Conservation (phyloP, 2,888 invertebrate genomes). For the Leptothorax acervorum region DNA sequence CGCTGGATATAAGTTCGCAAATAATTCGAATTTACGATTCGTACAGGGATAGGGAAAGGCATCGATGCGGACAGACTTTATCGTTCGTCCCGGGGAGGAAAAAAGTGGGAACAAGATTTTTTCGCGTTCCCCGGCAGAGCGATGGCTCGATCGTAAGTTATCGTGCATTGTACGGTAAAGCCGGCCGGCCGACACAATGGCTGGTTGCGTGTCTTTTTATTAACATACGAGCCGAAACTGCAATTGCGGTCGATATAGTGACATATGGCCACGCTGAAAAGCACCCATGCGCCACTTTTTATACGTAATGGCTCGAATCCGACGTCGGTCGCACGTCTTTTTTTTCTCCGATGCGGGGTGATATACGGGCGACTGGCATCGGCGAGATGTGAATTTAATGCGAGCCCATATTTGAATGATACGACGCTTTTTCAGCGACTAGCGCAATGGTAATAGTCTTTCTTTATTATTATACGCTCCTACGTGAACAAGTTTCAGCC, state of each 20-base stretch:
- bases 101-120: slow-evolving; percentile 50
- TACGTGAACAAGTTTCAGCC: slow-evolving; percentile 34
- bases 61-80: slow-evolving; percentile 3
- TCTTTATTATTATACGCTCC: slow-evolving; percentile 47
- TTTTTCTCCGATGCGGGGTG: slow-evolving; percentile 25
- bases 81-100: neutral
- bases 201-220: slow-evolving; percentile 52
- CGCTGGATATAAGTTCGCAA: slow-evolving; percentile 20
- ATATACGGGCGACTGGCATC: slow-evolving; percentile 52
- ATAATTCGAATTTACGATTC: slow-evolving; percentile 39
- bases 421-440: slow-evolving; percentile 48
- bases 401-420: slow-evolving; percentile 53
- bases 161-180: slow-evolving; percentile 42
- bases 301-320: slow-evolving; percentile 52
- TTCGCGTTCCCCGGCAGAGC: slow-evolving; percentile 20
- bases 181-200: slow-evolving; percentile 40
- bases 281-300: slow-evolving; percentile 51
- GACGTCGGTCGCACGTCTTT: slow-evolving; percentile 50
- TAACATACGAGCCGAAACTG: slow-evolving; percentile 54
- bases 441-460: slow-evolving; percentile 46
- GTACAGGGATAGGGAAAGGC: slow-evolving; percentile 6
- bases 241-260: slow-evolving; percentile 59
- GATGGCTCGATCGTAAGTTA: slow-evolving; percentile 40
- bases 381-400: slow-evolving; percentile 56
- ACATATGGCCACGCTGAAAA: slow-evolving; percentile 57